phyloP scores from a whole-genome alignment of 2,888 invertebrate species.

The Argyra leucocephala region DNA sequence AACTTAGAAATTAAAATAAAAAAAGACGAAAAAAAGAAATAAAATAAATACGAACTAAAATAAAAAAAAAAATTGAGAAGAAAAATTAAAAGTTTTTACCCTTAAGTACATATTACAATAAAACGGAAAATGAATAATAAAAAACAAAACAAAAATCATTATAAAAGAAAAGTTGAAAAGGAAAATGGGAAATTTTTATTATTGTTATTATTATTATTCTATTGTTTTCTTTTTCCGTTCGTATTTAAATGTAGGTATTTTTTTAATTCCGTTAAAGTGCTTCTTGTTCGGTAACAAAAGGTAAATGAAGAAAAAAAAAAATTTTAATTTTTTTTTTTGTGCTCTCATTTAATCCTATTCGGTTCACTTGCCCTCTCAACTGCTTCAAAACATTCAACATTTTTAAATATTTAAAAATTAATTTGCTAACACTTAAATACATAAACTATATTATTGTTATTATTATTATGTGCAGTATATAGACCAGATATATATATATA shows the following conservation, averaged over 20 bases:
- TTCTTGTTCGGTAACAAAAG: neutral
- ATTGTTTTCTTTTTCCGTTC: too few relatives aligned
- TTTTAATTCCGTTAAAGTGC: neutral
- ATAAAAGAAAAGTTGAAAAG: neutral
- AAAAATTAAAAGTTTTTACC: neutral
- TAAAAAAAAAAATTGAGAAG: neutral
- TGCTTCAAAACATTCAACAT: too few relatives aligned
- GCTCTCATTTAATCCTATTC: too few relatives aligned
- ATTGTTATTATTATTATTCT: neutral
- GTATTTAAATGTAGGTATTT: neutral
- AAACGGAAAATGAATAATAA: constrained; percentile 1
- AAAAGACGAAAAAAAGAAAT: neutral
- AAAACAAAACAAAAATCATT: neutral
- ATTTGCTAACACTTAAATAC: too few relatives aligned
- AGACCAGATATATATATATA: too few relatives aligned
- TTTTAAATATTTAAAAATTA: too few relatives aligned
- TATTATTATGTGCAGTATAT: too few relatives aligned
- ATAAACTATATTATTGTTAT: too few relatives aligned
- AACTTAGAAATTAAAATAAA: neutral
- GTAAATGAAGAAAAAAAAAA: neutral
- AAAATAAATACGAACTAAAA: neutral
- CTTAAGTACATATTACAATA: neutral
- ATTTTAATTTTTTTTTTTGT: too few relatives aligned
- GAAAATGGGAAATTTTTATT: neutral
- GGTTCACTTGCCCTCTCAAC: too few relatives aligned